phyloP scores from a whole-genome alignment of 2,888 invertebrate species.

The Frankliniella fusca region DNA sequence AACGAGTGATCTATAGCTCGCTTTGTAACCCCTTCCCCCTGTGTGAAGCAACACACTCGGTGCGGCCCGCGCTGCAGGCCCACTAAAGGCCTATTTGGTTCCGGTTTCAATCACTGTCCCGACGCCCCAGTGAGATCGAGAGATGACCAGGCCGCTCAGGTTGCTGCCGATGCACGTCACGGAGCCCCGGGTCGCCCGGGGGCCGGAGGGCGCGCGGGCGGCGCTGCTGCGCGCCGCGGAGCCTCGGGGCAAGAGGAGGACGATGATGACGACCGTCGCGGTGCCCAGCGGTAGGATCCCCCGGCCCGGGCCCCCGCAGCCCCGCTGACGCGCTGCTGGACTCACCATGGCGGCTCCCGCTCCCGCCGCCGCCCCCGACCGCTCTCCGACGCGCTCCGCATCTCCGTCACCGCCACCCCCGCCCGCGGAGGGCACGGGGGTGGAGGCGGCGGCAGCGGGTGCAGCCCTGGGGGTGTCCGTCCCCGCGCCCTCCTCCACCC shows the following conservation, averaged over 20 bases:
- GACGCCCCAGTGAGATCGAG: too few species aligned
- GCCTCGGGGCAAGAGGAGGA: not conserved
- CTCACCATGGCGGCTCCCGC: constrained; percentile 50
- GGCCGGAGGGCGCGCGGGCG: not conserved
- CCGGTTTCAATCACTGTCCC: too few species aligned
- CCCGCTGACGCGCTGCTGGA: not conserved
- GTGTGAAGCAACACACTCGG: too few species aligned
- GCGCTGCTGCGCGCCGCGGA: not conserved
- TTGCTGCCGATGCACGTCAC: not conserved
- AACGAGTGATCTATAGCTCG: not conserved
- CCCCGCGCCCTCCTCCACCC: not conserved
- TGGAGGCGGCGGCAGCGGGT: not conserved
- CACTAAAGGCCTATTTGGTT: too few species aligned
- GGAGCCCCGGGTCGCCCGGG: not conserved
- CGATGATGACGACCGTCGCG: not conserved
- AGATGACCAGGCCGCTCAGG: not conserved
- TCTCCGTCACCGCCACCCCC: constrained; percentile 52
- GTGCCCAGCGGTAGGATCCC: not conserved
- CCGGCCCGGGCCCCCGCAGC: not conserved
- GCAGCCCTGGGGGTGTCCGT: not conserved
- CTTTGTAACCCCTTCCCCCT: too few species aligned
- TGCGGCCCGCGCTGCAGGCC: too few species aligned
- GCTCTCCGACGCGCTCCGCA: constrained; percentile 34
- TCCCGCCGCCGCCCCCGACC: constrained; percentile 37
- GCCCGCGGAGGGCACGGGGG: constrained; percentile 42